Evolutionary conservation across 2,113 vertebrate species (phyloP).

Genomic region (Oncorhynchus tshawytscha): DNA sequence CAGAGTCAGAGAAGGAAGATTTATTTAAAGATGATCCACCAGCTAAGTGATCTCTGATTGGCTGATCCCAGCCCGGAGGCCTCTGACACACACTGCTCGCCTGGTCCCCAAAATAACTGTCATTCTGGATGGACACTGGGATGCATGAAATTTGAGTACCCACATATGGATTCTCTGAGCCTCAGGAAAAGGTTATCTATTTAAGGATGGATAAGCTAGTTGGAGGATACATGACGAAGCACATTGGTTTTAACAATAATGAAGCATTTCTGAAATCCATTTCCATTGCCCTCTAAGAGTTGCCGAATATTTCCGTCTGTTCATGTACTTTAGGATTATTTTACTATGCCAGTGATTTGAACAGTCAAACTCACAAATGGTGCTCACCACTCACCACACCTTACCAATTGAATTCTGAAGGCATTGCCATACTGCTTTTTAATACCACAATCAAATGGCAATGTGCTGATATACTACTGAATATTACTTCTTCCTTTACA

Average conservation of each 20-base stretch:
- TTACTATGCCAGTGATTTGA: no score
- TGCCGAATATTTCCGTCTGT: background rate
- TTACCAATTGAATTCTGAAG: constrained; percentile 3
- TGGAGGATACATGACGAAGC: background rate
- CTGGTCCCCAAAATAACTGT: background rate
- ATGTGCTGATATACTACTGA: no score
- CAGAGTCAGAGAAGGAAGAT: background rate
- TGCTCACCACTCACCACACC: background rate
- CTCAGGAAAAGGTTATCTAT: background rate
- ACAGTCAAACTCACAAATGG: background rate
- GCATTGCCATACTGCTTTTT: background rate
- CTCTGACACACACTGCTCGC: background rate
- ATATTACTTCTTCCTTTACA: background rate
- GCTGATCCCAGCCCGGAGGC: background rate
- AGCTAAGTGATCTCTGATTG: background rate
- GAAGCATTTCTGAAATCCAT: no score
- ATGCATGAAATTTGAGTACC: background rate
- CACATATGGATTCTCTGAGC: background rate
- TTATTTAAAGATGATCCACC: background rate
- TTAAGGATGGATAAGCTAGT: background rate
- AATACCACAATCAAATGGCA: background rate
- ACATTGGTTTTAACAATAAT: background rate
- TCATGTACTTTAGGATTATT: background rate
- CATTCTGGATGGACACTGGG: background rate
- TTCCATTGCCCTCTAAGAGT: no score